Percentiles rank a stretch among this genome's conserved stretches.
Conservation (phyloP, 1,140 invertebrate species). For the Bombus haemorrhoidalis region DNA sequence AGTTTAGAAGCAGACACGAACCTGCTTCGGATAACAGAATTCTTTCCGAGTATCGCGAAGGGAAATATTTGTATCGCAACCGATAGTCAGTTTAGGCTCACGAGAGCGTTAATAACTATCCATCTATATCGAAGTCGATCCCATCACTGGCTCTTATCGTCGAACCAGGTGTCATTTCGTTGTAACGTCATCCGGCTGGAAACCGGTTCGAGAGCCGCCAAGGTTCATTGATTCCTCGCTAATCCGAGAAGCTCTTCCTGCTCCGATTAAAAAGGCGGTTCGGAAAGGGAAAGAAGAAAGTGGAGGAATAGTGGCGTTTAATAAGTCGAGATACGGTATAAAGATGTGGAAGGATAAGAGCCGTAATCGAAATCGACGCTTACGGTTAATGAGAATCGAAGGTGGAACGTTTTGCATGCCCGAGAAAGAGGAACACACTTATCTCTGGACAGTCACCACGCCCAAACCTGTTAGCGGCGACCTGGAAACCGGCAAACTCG, state of each 20-base stretch:
- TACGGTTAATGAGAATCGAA: slow-evolving; percentile 30
- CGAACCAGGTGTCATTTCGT: slow-evolving; percentile 60
- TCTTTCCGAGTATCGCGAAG: background rate
- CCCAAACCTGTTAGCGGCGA: slow-evolving; percentile 49
- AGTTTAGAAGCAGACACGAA: too few species aligned
- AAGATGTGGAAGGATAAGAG: too few species aligned
- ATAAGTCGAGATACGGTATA: background rate
- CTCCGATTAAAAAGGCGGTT: background rate
- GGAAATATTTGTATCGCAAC: background rate
- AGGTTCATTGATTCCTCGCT: slow-evolving; percentile 64
- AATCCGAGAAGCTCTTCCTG: slow-evolving; percentile 55
- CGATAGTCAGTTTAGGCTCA: too few species aligned
- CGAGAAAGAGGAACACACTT: slow-evolving; percentile 18
- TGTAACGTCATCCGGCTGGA: slow-evolving; percentile 49
- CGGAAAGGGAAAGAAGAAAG: background rate
- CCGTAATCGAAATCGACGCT: slow-evolving; percentile 14
- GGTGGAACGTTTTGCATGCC: background rate
- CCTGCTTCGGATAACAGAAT: too few species aligned
- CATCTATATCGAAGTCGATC: background rate
- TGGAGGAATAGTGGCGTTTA: background rate
- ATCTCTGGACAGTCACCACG: slow-evolving; percentile 29
- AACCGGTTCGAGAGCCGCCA: slow-evolving; percentile 57
- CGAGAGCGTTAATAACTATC: background rate
- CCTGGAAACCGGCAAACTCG: slow-evolving; percentile 58
- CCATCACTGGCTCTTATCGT: slow-evolving; percentile 48